Conservation (phyloP, 2,113 vertebrate genomes). For the Edolisoma coerulescens region DNA sequence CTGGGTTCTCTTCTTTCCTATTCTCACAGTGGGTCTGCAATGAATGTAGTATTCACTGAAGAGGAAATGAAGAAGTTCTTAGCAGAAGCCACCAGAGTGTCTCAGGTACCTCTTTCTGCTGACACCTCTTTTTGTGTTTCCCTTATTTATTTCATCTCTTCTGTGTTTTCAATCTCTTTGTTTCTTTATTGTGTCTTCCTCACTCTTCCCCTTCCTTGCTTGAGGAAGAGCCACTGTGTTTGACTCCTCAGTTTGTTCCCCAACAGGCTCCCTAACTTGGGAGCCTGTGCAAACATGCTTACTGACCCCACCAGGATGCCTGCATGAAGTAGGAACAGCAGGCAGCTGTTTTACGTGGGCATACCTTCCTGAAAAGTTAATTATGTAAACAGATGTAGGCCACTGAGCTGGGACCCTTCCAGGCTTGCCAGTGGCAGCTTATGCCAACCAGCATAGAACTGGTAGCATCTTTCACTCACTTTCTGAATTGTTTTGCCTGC, state of each 20-base stretch:
- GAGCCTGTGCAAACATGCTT: not conserved
- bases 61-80: slow-evolving; percentile 94
- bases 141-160: not conserved
- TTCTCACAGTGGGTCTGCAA: slow-evolving; percentile 86
- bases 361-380: not conserved
- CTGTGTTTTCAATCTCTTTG: not conserved
- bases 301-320: not conserved
- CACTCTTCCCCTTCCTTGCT: not conserved
- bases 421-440: not conserved
- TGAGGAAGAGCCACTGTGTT: not conserved
- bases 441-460: not conserved
- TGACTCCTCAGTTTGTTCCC: not conserved
- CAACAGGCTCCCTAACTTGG: not conserved
- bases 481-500: not conserved
- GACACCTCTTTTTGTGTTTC: not conserved
- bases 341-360: not conserved
- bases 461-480: not conserved
- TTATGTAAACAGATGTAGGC: not conserved
- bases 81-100: slow-evolving; percentile 90
- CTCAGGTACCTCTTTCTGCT: slow-evolving; percentile 78
- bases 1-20: not conserved
- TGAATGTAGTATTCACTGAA: slow-evolving; percentile 89
- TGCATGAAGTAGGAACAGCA: not conserved
- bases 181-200: not conserved
- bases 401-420: not conserved